These are phyloP conservation scores for Palloptera scutellata DNA, from an alignment of 2,888 invertebrate genomes.

Conservation along the genomic window DNA sequence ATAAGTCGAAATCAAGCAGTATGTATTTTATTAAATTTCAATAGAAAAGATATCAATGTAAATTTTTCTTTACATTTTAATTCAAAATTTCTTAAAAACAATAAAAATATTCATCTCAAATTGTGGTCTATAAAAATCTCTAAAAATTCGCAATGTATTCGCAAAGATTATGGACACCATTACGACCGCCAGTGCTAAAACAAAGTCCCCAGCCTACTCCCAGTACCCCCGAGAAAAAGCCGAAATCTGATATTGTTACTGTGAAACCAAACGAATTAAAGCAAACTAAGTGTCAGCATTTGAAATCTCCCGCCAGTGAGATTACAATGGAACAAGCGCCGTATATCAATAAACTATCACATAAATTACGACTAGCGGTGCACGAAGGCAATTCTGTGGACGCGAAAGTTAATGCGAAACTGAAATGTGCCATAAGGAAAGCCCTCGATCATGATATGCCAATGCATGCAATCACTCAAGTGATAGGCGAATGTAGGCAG, in stretches of 20 bases:
- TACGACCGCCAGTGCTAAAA: neutral
- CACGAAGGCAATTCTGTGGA: conserved; percentile 41
- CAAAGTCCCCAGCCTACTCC: neutral
- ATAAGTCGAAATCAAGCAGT: too few relatives aligned
- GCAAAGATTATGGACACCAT: neutral
- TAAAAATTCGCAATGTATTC: conserved; percentile 1
- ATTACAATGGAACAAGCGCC: conserved; percentile 21
- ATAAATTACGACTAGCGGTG: conserved; percentile 40
- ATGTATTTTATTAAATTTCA: too few relatives aligned
- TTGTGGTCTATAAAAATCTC: neutral
- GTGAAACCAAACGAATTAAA: neutral
- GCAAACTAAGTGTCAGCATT: neutral
- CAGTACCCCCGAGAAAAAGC: neutral
- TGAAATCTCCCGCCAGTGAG: too few relatives aligned
- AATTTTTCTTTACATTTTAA: neutral
- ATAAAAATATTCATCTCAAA: neutral
- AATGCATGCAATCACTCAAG: conserved; percentile 3
- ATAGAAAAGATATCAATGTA: too few relatives aligned
- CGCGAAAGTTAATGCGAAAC: conserved; percentile 34
- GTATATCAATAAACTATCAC: conserved; percentile 25
- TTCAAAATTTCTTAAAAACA: neutral
- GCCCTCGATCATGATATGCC: conserved; percentile 29
- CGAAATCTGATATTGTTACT: conserved; percentile 7
- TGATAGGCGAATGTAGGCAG: neutral
- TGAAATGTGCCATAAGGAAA: conserved; percentile 31